Percentiles rank a stretch among this genome's conserved stretches.
These are phyloP conservation scores for Littorina saxatilis DNA, from an alignment of 1,140 invertebrate genomes.

Conservation along the genomic window DNA sequence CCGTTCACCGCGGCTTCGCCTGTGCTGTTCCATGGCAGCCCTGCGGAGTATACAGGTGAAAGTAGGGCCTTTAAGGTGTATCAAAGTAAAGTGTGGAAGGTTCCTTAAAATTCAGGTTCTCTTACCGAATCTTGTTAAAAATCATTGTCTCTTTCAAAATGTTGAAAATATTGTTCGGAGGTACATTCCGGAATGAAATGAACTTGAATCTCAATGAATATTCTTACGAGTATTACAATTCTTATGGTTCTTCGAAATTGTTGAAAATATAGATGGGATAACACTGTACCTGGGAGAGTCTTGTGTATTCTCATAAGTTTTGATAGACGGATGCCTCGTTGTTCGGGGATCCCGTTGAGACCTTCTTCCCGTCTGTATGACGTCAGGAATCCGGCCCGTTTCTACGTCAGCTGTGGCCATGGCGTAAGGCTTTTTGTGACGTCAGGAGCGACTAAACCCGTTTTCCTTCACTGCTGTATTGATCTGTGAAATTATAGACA, in stretches of 20 bases:
- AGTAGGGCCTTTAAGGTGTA: no score
- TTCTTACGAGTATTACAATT: no score
- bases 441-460: not conserved
- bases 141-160: no score
- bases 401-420: slow-evolving; percentile 19
- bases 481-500: not conserved
- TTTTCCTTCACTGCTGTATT: not conserved
- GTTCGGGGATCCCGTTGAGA: not conserved
- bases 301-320: not conserved
- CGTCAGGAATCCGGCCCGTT: slow-evolving; percentile 2
- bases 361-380: not conserved
- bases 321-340: not conserved
- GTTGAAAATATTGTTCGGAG: no score
- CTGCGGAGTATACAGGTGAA: no score
- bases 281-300: not conserved
- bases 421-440: not conserved
- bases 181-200: no score
- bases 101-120: no score
- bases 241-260: no score
- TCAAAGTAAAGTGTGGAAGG: no score
- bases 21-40: not conserved
- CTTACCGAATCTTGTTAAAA: no score
- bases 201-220: no score
- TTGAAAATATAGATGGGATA: no score
- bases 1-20: not conserved